phyloP scores from a whole-genome alignment of 2,113 vertebrate genomes.

The Opisthocomus hoazin region DNA sequence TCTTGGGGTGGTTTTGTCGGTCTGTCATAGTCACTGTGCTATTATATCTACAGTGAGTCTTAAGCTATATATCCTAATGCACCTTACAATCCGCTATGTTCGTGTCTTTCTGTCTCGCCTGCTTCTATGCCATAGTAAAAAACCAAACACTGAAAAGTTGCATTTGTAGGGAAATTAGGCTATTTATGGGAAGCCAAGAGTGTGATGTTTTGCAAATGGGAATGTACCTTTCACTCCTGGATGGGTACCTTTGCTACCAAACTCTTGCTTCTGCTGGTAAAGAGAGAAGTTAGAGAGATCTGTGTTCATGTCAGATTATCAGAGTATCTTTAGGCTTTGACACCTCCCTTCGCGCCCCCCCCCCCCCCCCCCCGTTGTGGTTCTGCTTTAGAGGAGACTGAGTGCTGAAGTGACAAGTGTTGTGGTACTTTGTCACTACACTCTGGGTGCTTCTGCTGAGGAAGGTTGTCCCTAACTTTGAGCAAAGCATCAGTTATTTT shows the following conservation, averaged over 20 bases:
- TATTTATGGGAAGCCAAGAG: background rate
- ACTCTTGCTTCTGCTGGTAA: background rate
- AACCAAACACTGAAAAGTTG: background rate
- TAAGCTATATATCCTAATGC: background rate
- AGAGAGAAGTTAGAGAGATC: background rate
- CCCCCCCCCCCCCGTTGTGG: background rate
- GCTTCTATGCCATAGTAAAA: background rate
- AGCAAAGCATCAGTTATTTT: background rate
- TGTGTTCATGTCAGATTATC: background rate
- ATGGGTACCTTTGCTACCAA: background rate
- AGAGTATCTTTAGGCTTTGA: background rate
- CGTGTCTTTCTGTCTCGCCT: background rate
- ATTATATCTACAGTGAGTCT: background rate
- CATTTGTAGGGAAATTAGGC: background rate
- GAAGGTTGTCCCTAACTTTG: background rate
- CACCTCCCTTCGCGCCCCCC: no score
- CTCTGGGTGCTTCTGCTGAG: background rate
- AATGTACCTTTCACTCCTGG: background rate
- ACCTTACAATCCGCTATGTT: background rate
- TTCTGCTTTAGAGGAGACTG: background rate
- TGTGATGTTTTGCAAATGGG: background rate
- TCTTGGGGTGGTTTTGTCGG: background rate
- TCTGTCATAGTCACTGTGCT: background rate
- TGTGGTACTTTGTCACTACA: background rate
- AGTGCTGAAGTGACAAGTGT: background rate